Percentiles rank a stretch among this genome's conserved stretches.
Evolutionary conservation across 2,888 invertebrate species (phyloP).

Genomic region (Iphiclides podalirius): DNA sequence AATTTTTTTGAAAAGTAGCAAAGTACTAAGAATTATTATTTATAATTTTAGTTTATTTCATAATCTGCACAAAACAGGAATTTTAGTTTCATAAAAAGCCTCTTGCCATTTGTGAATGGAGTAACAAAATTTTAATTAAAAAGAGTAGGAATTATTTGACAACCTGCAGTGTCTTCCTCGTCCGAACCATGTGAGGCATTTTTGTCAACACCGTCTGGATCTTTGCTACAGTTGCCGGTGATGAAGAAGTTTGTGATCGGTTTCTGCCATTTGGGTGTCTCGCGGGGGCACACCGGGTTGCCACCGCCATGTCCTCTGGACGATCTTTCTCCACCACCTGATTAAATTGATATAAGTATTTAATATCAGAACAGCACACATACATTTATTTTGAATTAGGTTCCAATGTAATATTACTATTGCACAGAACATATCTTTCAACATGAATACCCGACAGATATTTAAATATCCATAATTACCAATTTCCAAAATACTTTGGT

Average conservation of each 20-base stretch:
- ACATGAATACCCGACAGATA: neutral
- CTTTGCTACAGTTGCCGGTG: conserved; percentile 34
- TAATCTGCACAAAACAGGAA: too few relatives aligned
- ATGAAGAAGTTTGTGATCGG: conserved; percentile 77
- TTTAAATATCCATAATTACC: too few relatives aligned
- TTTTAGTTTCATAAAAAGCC: too few relatives aligned
- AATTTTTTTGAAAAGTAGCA: too few relatives aligned
- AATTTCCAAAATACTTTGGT: too few relatives aligned
- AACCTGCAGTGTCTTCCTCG: neutral
- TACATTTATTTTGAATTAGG: neutral
- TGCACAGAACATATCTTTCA: neutral
- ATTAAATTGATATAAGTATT: neutral
- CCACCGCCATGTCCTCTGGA: conserved; percentile 52
- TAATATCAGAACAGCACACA: neutral
- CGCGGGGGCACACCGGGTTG: conserved; percentile 74
- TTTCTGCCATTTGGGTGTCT: conserved; percentile 80
- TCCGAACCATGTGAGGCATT: neutral
- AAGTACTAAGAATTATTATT: too few relatives aligned
- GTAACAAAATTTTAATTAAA: too few relatives aligned
- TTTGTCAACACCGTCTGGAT: conserved; percentile 12
- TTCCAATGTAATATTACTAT: neutral
- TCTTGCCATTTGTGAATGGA: too few relatives aligned
- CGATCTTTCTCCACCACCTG: conserved; percentile 40
- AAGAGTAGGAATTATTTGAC: too few relatives aligned
- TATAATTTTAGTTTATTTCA: too few relatives aligned